Evolutionary conservation across 2,797 vertebrate genomes (phyloP), one percentile per base, ranked within the genome.

Genomic region (Spea hammondii): DNA sequence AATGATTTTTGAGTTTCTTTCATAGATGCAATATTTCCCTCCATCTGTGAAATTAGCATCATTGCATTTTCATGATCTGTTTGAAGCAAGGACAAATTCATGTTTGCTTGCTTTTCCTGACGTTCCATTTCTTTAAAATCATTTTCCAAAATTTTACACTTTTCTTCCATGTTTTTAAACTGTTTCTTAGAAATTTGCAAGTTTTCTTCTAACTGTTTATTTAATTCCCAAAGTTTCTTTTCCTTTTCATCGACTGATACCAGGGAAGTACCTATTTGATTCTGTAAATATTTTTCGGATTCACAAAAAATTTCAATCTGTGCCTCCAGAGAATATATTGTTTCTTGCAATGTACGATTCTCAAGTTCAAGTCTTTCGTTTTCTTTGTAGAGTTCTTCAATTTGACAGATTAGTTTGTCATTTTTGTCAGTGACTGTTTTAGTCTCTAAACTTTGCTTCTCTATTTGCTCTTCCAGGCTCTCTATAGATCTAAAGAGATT

Each of bases 61-160:
- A 92, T 90, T 85, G 92, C 89, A 77, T 83, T 90, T 78, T 90
- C 92, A 71, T 96, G 87, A 84, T 96, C 90, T 0, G 85, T 86
- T 84, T 96, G 92, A 86, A 94, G 90, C 10, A 89, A 88, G 49
- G 82, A 78, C 0, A 93, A 90, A 54, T 92, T 89, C 60, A 87
- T 86, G 84, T 85, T 94, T 74, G 89, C 89, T 0, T 88, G 84
- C 2, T 90, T 88, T 85, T 95, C 93, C 85, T 93, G 94, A 83
- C 92, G 89, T 83, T 89, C 92, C 65, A 96, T 86, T 6, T 89
- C 91, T 84, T 90, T 89, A 79, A 92, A 96, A 69, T 96, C 94
- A 45, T 90, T 78, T 67, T 91, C 89, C 45, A 96, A 87, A 48
- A 84, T 85, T 69, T 91, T 88, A 44, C 92, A 82, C 3, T 83